These are phyloP conservation scores for Cygnus atratus DNA, from an alignment of 2,113 vertebrate genomes.

Conservation along the genomic window DNA sequence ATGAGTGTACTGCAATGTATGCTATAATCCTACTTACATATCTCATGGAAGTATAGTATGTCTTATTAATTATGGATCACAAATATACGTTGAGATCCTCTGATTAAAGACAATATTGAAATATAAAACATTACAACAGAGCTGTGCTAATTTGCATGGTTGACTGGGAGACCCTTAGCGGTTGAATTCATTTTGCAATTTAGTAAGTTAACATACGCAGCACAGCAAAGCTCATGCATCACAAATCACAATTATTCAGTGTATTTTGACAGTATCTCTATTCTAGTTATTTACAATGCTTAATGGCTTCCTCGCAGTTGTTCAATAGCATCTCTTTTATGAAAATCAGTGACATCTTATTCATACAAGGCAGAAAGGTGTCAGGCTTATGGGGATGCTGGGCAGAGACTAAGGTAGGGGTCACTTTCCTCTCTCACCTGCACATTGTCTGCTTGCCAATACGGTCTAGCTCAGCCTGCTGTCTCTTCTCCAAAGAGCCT, in stretches of 20 bases:
- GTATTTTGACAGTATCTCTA: neutral
- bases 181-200: conserved; percentile 36
- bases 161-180: conserved; percentile 11
- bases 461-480: neutral
- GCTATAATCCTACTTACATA: neutral
- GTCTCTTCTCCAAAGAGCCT: neutral
- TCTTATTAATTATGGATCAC: neutral
- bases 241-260: conserved; percentile 1
- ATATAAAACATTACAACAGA: conserved; percentile 4
- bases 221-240: conserved; percentile 13
- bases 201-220: neutral
- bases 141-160: neutral
- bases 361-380: neutral
- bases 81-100: neutral
- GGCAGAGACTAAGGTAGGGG: neutral
- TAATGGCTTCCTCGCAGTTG: conserved; percentile 16
- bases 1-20: neutral
- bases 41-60: neutral
- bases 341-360: neutral
- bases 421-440: conserved; percentile 36
- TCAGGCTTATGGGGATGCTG: neutral
- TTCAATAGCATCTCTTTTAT: neutral
- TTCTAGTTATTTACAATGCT: conserved; percentile 25
- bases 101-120: conserved; percentile 17
- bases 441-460: neutral